Evolutionary conservation across 2,113 vertebrate genomes (phyloP).

Genomic region (Butastur rufipennis): DNA sequence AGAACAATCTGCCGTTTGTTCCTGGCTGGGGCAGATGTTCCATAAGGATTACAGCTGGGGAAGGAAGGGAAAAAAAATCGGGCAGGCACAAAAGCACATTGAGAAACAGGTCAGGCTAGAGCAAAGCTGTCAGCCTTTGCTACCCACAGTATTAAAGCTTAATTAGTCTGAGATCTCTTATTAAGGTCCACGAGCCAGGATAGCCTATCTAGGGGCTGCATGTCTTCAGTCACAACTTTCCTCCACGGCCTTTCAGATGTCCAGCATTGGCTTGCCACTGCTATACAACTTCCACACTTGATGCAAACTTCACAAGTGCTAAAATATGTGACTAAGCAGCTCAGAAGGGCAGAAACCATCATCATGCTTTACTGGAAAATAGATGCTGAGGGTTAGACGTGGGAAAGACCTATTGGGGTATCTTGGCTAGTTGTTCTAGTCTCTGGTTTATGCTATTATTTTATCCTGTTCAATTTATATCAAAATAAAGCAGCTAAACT

Average conservation of each 20-base stretch:
- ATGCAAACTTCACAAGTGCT: neutral
- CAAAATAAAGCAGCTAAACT: neutral
- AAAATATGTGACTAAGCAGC: neutral
- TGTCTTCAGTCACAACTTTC: neutral
- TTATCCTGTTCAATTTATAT: neutral
- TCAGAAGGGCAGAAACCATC: neutral
- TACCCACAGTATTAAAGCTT: neutral
- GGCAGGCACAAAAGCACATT: neutral
- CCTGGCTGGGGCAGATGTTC: conserved; percentile 3
- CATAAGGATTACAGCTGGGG: neutral
- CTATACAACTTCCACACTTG: neutral
- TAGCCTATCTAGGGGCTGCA: neutral
- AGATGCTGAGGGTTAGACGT: neutral
- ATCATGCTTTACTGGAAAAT: neutral
- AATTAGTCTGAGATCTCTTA: neutral
- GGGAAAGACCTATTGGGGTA: neutral
- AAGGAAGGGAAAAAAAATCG: neutral
- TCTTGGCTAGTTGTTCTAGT: neutral
- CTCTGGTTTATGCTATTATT: neutral
- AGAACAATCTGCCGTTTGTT: neutral
- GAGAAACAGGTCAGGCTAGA: neutral
- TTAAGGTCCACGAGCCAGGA: neutral
- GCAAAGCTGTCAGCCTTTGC: neutral
- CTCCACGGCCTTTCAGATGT: neutral
- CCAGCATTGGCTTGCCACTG: neutral